These are phyloP conservation scores for Micrastur ruficollis DNA, from an alignment of 2,797 vertebrate species.

Conservation along the genomic window DNA sequence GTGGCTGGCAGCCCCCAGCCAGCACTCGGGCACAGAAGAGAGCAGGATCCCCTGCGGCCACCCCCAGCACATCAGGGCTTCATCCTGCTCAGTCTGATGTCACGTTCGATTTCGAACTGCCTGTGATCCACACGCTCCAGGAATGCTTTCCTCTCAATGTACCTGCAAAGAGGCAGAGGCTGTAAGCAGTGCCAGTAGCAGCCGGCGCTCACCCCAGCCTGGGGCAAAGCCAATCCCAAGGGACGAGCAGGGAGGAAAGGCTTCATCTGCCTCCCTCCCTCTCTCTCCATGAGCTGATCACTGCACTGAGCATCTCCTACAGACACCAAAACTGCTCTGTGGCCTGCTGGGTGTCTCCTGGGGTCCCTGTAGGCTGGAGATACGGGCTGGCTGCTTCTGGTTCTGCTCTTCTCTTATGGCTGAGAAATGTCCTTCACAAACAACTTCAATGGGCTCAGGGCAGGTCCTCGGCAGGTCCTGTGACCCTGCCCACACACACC, in stretches of 20 bases:
- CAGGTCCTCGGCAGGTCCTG: not conserved
- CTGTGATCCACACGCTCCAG: slow-evolving; percentile 94
- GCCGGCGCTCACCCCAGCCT: not conserved
- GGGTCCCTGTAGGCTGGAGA: not conserved
- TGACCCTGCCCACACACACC: not conserved
- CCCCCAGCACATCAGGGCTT: slow-evolving; percentile 78
- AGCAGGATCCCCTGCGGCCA: not conserved
- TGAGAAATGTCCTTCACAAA: not conserved
- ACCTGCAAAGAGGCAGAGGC: slow-evolving; percentile 75
- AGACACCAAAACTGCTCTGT: not conserved
- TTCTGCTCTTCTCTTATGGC: not conserved
- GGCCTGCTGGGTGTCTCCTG: not conserved
- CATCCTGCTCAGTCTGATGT: slow-evolving; percentile 90
- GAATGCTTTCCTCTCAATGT: slow-evolving; percentile 95
- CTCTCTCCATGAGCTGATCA: not conserved
- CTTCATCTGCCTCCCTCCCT: not conserved
- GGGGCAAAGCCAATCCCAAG: rapidly evolving
- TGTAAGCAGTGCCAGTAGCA: not conserved
- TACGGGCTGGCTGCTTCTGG: not conserved
- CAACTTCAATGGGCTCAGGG: not conserved
- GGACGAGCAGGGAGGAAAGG: not conserved
- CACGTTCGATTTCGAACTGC: slow-evolving; percentile 92
- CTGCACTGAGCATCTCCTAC: not conserved
- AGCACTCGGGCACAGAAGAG: not conserved
- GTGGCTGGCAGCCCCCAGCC: not conserved